These are phyloP conservation scores for Bucco capensis DNA, from an alignment of 2,113 vertebrate genomes.

Conservation along the genomic window DNA sequence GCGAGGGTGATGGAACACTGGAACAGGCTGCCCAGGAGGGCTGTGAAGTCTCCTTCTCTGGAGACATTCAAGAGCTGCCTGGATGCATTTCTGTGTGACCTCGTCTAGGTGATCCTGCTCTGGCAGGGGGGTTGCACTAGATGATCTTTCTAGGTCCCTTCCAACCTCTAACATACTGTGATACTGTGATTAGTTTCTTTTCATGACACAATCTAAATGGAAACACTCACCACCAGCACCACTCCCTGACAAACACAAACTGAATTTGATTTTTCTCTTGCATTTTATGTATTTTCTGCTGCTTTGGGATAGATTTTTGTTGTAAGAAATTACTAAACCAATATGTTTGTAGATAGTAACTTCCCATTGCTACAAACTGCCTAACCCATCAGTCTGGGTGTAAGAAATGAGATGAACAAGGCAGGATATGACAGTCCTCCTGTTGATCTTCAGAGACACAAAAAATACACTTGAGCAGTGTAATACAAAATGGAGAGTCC, in stretches of 20 bases:
- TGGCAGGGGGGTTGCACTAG: no score
- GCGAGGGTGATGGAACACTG: no score
- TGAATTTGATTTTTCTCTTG: neutral
- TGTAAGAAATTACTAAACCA: neutral
- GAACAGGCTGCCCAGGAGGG: no score
- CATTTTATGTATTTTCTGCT: neutral
- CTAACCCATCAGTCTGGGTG: neutral
- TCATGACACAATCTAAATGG: neutral
- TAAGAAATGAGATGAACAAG: neutral
- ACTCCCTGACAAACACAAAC: neutral
- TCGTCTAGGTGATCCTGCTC: no score
- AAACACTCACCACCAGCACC: neutral
- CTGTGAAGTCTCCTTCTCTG: no score
- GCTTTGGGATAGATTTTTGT: neutral
- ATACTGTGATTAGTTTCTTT: no score
- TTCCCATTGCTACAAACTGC: neutral
- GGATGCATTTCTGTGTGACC: no score
- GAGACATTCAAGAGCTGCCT: no score
- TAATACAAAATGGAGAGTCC: neutral
- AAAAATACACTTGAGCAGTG: neutral
- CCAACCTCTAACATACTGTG: no score
- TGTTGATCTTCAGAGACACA: neutral
- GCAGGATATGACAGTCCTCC: neutral
- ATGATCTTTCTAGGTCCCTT: no score
- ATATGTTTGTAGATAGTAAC: neutral